Percentiles rank a stretch among this genome's conserved stretches.
These are phyloP conservation scores for Nemopilema nomurai DNA, from an alignment of 30 jellyfish, hydroid and myxozoan species.

Conservation along the genomic window DNA sequence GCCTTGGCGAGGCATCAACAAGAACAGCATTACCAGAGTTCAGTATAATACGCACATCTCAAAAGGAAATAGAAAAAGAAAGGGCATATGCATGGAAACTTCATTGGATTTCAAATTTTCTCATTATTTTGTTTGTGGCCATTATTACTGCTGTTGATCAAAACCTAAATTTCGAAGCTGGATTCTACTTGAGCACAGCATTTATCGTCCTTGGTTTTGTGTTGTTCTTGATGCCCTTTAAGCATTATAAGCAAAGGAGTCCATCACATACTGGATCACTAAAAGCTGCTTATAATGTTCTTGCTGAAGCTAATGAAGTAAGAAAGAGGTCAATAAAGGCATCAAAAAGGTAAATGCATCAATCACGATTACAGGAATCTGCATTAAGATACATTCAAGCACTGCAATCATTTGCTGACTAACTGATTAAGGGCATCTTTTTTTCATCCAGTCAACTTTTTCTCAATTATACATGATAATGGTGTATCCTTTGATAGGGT, in stretches of 20 bases:
- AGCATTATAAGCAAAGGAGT: conserved; percentile 21
- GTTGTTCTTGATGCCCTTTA: conserved; percentile 51
- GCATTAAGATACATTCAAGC: no score
- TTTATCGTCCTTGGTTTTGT: conserved; percentile 35
- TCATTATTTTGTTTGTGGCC: conserved; percentile 43
- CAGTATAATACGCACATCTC: conserved; percentile 32
- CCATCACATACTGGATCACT: conserved; percentile 5
- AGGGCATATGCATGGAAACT: conserved; percentile 26
- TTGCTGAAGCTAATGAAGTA: conserved; percentile 51
- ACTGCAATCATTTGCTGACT: no score
- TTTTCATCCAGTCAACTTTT: no score
- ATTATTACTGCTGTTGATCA: conserved; percentile 70
- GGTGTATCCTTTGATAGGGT: no score
- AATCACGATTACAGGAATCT: no score
- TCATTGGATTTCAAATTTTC: conserved; percentile 71
- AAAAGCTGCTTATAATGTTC: conserved; percentile 16
- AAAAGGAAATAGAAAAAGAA: conserved; percentile 19
- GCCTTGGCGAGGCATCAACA: conserved; percentile 80
- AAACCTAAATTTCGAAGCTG: conserved; percentile 61
- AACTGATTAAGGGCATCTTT: no score
- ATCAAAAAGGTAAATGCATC: conserved; percentile 30
- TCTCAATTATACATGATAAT: no score
- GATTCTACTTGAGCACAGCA: conserved; percentile 56
- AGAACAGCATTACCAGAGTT: conserved; percentile 63
- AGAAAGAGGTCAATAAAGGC: conserved; percentile 2